Evolutionary conservation across 2,113 vertebrate genomes (phyloP), one percentile per base, ranked within the genome.

Genomic region (Neogale vison): DNA sequence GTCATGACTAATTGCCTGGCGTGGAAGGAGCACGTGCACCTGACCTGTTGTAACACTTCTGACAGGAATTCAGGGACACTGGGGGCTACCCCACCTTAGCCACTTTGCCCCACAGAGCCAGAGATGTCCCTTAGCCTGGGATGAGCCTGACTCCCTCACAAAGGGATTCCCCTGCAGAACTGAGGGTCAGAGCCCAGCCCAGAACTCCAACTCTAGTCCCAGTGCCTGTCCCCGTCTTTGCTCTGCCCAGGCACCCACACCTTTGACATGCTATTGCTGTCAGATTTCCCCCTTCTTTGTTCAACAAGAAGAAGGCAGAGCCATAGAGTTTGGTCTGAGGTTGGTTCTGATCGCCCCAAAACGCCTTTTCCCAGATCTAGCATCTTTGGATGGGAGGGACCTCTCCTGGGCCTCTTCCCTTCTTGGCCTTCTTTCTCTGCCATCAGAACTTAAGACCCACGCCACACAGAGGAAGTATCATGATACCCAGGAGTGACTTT

Each of bases 381-480:
- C 7, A 7, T 47, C 59, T 82, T 34, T 17, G 23, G 77, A 82
- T 26, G 36, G 61, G 71, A 36, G 26, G 59, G 6, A 1, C 31
- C 50, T 47, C 24, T 65, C 15, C 45, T 24, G n/a, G 18, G 34
- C 61, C 21, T 34, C 3, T 17, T 67, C 81, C 81, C 2, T 17
- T 63, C 29, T 57, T 69, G 26, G 10, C 13, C 55, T 82, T 74
- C 34, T 71, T 29, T 79, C 65, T 82, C 26, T 29, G 84, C 61
- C 55, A 12, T 15, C 13, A 6, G 88, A 83, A 29, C 31, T 31
- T n/a, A 47, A 31, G 34, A 11, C 36, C 72, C 26, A 26, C 17
- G 0, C 9, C 34, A 6, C 26, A 4, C 13, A 29, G 21, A 42
- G 20, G 42, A 69, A 67, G 26, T 7, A 2, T 23, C 7, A 0